Evolutionary conservation across 53 echinoderm and acorn worm genomes (phyloP).

Genomic region (Glandiceps talaboti): DNA sequence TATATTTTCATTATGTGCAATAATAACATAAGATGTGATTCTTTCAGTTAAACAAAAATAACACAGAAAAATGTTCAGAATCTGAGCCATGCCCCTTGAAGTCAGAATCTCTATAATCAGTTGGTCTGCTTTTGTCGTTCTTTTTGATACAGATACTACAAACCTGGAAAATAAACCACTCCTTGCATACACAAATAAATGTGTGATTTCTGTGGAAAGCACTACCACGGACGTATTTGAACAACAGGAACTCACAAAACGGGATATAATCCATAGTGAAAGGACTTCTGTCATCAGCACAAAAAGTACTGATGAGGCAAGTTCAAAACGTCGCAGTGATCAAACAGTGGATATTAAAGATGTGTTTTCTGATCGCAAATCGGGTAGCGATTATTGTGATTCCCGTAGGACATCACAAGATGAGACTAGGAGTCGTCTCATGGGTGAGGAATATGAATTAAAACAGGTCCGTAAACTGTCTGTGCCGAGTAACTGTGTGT

Average conservation of each 20-base stretch:
- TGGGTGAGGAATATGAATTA: not conserved
- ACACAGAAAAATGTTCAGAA: too few relatives aligned
- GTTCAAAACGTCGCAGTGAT: too few relatives aligned
- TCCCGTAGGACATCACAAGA: not conserved
- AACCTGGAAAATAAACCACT: not conserved
- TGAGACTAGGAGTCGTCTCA: not conserved
- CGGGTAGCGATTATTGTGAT: not conserved
- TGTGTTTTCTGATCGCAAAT: not conserved
- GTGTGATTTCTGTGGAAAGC: not conserved
- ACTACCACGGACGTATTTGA: not conserved
- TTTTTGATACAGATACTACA: too few relatives aligned
- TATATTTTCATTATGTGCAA: too few relatives aligned
- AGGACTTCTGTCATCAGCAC: not conserved
- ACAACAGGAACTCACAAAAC: not conserved
- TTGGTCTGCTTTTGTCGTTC: too few relatives aligned
- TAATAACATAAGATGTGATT: too few relatives aligned
- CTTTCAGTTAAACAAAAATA: too few relatives aligned
- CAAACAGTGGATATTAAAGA: not conserved
- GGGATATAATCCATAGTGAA: not conserved
- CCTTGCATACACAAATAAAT: not conserved
- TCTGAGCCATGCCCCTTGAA: too few relatives aligned
- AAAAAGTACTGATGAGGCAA: not conserved
- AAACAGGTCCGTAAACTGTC: not conserved
- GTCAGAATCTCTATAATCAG: too few relatives aligned
- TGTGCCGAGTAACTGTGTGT: not conserved